Evolutionary conservation across 2,113 vertebrate species (phyloP), one percentile per base, ranked within the genome.

Genomic region (Rallus limicola): DNA sequence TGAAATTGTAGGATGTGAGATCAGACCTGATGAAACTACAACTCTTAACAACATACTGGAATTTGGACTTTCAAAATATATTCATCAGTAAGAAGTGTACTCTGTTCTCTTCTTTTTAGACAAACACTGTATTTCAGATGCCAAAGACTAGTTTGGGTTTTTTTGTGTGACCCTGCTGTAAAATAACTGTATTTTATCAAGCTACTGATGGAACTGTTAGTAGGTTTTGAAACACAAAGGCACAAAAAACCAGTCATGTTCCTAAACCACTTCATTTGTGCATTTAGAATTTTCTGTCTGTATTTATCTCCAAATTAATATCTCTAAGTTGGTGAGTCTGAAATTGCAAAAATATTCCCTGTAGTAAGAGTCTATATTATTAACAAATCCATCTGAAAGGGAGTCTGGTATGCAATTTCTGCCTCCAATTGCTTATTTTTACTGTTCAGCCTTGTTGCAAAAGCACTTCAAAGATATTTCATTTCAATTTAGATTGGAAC

Each of bases 1-100:
- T 96, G 85, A 95, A 63, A 95, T 98, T 56, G 97, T 98, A 29
- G 99, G 99, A 75, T 97, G 95, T 79, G 97, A 98, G 79, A 97
- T 99, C 85, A 98, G 95, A 70, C 98, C 98, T 4, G 97, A 98
- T 13, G 88, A 93, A 78, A 97, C 96, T 16, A 98, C 98, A 33
- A 98, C 98, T 13, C 98, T 99, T 62, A 82, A 95, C 74, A 97
- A 97, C 85, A 98, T 99, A 96, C 5, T 99, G 97, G 98, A 99
- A 18, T 97, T 97, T 29, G 99, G 98, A 77, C 96, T 99, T 2
- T 93, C 98, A 82, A 98, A 98, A 93, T 98, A 96, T 62, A 85
- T 98, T 46, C 97, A 98, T 5, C 97, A 98, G 99, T 99, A 98
- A 98, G 98, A 69, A 84, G 11, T 16, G 82, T 46, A 53, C 13